A percentile compares a stretch with the other conserved stretches of the same genome.
Evolutionary conservation across 2,888 invertebrate genomes (phyloP).

Genomic region (Eutolmus rufibarbis): DNA sequence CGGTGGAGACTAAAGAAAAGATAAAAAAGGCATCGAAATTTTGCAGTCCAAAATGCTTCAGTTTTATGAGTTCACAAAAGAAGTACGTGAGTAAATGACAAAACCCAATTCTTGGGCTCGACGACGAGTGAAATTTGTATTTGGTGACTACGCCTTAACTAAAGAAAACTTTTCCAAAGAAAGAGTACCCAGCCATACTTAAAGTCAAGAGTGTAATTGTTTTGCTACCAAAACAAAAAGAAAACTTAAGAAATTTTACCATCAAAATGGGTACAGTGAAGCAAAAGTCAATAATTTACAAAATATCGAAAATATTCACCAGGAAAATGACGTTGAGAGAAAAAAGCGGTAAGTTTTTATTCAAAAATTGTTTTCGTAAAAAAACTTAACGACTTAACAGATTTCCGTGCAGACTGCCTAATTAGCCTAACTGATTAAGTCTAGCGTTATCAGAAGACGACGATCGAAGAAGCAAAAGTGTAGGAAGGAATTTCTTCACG

Average conservation of each 20-base stretch:
- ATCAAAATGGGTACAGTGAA: background rate
- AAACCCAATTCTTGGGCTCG: background rate
- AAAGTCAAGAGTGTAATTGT: background rate
- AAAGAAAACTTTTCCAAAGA: background rate
- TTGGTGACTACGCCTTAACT: background rate
- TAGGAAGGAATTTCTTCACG: slow-evolving; percentile 15
- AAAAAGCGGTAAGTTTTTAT: background rate
- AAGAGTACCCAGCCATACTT: background rate
- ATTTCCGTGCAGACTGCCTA: background rate
- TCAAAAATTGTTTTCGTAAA: background rate
- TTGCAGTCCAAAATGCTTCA: background rate
- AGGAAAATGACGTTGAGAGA: background rate
- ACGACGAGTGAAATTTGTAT: background rate
- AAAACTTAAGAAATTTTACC: background rate
- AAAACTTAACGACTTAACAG: background rate
- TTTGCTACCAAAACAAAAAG: background rate
- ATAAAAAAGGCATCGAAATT: background rate
- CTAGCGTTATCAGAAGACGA: background rate
- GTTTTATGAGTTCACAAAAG: background rate
- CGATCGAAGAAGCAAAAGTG: background rate
- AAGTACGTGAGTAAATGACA: background rate
- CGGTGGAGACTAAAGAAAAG: background rate
- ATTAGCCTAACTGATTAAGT: background rate
- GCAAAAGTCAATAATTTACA: background rate
- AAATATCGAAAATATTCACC: background rate